Evolutionary conservation across 2,113 vertebrate species (phyloP).

Genomic region (Rhinichthys klamathensis): DNA sequence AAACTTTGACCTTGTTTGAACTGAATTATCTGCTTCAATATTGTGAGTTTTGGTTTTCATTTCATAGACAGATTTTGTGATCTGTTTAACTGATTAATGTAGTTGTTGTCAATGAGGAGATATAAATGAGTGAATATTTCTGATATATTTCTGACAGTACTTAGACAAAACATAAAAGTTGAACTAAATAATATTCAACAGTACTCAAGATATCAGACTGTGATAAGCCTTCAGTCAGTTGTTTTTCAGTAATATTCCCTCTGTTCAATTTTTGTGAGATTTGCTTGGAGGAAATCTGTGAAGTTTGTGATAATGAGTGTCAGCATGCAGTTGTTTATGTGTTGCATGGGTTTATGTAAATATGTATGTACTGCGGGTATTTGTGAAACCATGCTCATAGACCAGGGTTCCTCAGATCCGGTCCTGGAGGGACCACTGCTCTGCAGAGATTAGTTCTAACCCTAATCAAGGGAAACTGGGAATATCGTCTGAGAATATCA

Average conservation of each 20-base stretch:
- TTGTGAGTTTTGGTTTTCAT: background rate
- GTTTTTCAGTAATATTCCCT: too few species aligned
- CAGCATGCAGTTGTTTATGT: background rate
- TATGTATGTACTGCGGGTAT: background rate
- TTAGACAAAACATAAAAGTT: background rate
- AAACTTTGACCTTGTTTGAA: background rate
- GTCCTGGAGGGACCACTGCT: too few species aligned
- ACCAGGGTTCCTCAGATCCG: too few species aligned
- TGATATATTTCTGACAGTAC: background rate
- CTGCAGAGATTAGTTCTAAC: too few species aligned
- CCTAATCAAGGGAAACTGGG: too few species aligned
- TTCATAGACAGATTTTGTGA: background rate
- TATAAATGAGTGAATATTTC: background rate
- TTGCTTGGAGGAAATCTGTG: background rate
- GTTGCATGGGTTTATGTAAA: background rate
- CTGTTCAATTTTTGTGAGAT: too few species aligned
- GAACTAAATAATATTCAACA: background rate
- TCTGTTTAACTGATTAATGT: background rate
- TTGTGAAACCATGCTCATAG: background rate
- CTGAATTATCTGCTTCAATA: background rate
- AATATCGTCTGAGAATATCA: background rate
- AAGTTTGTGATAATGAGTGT: background rate
- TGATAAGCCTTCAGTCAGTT: background rate
- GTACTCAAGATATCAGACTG: background rate
- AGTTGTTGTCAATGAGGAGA: background rate